Evolutionary conservation across 2,113 vertebrate species (phyloP).

Genomic region (Turnix velox): DNA sequence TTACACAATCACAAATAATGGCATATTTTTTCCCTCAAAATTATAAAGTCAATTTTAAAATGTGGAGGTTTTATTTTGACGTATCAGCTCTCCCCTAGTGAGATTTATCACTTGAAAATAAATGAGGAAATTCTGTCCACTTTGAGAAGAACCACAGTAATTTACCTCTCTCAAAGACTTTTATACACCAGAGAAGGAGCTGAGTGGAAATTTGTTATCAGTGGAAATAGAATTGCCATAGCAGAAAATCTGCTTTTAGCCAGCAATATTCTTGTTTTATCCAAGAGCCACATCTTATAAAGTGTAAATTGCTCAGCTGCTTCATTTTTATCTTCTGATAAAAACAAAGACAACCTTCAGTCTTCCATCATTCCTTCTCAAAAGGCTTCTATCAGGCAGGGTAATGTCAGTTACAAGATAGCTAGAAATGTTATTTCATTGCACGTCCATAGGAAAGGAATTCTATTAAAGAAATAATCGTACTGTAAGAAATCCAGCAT

Average conservation of each 20-base stretch:
- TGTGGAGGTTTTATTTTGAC: neutral
- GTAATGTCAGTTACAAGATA: neutral
- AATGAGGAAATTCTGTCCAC: neutral
- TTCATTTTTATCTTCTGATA: neutral
- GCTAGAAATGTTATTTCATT: neutral
- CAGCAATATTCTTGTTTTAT: neutral
- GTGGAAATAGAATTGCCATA: neutral
- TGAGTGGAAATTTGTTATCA: neutral
- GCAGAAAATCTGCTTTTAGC: neutral
- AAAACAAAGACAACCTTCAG: neutral
- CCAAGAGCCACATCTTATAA: neutral
- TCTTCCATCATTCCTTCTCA: neutral
- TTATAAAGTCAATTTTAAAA: neutral
- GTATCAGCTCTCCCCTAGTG: neutral
- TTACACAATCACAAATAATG: neutral
- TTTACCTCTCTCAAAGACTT: neutral
- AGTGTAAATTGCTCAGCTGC: neutral
- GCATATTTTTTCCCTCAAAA: neutral
- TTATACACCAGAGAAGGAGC: neutral
- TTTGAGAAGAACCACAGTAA: neutral
- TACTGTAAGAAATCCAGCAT: neutral
- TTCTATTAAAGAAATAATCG: neutral
- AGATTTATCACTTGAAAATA: neutral
- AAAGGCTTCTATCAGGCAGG: neutral
- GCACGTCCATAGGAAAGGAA: neutral